Evolutionary conservation across 2,113 vertebrate genomes (phyloP), one percentile per base, ranked within the genome.

Genomic region (Ivindomyrus marchei): DNA sequence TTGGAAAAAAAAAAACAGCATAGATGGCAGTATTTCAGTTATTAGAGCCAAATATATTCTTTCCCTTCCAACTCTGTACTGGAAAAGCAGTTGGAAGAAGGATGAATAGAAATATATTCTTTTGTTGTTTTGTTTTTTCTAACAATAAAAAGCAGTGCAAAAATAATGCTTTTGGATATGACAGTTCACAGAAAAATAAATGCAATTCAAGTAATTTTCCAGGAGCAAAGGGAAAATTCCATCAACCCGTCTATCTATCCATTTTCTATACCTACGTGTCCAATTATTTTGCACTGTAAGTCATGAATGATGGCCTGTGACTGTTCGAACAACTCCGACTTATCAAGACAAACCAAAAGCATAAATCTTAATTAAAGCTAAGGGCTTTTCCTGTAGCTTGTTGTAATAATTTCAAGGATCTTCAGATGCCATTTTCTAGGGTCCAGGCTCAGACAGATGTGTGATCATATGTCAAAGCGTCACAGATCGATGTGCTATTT

Each of bases 401-500:
- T 13, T 66, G 83, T 47, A 36, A 70, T 85, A 13, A 80, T 85
- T 46, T 27, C 53, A 11, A 49, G 56, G 47, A 56, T 27, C 27
- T 66, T 80, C 15, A 19, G 89, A 36, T 27, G 24, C 8, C 7
- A n/a, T 62, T 62, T 36, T 24, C 47, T 49, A 39, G 46, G 7
- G 52, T 58, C 85, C n/a, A 19, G 47, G 42, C 13, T n/a, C 52
- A 50, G 83, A 52, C 36, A 21, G 83, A 86, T 36, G 24, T 47
- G 11, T 11, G n/a, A 66, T 77, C 24, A 36, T 58, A 50, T 66
- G 47, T 52, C 21, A n/a, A 86, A 53, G 42, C n/a, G 9, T 77
- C 46, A 66, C 58, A 77, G 45, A n/a, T 87, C 52, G 85, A 58
- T 10, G 53, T 45, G 89, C n/a, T 80, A 80, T 90, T 87, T 66